Conservation (phyloP, 2,113 vertebrate genomes). For the Myanophis thanlyinensis region DNA sequence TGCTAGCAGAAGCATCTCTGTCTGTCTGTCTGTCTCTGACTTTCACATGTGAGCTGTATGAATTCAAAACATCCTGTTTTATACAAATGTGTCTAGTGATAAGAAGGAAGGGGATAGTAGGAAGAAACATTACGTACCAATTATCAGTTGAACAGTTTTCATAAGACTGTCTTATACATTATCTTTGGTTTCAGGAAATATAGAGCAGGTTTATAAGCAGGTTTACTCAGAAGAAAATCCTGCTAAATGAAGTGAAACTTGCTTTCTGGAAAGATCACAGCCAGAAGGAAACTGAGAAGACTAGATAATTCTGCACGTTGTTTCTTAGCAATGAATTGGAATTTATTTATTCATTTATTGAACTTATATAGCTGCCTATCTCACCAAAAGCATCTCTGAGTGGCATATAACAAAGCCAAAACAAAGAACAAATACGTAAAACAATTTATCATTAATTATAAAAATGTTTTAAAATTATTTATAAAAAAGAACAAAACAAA, state of each 20-base stretch:
- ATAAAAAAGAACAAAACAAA: not conserved
- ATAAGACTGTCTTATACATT: not conserved
- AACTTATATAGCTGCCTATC: not conserved
- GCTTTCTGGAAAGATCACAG: not conserved
- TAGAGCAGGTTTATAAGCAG: not conserved
- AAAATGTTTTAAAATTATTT: not conserved
- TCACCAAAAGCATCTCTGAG: not conserved
- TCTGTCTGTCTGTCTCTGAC: not conserved
- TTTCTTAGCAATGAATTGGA: not conserved
- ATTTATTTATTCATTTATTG: not conserved
- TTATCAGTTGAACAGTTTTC: slow-evolving; percentile 3
- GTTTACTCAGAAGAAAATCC: not conserved
- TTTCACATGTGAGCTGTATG: not conserved
- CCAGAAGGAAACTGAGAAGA: not conserved
- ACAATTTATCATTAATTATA: not conserved
- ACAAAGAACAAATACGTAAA: not conserved
- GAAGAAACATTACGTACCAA: not conserved
- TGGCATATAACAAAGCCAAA: not conserved
- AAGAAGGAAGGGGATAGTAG: not conserved
- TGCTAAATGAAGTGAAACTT: not conserved
- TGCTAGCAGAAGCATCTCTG: not conserved
- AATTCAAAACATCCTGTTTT: slow-evolving; percentile 23
- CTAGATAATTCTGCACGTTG: not conserved
- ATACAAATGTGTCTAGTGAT: not conserved
- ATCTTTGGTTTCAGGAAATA: not conserved